Evolutionary conservation across 37 sponge, comb jelly and placozoan species (phyloP).

Genomic region (Lycopodina hypogea): DNA sequence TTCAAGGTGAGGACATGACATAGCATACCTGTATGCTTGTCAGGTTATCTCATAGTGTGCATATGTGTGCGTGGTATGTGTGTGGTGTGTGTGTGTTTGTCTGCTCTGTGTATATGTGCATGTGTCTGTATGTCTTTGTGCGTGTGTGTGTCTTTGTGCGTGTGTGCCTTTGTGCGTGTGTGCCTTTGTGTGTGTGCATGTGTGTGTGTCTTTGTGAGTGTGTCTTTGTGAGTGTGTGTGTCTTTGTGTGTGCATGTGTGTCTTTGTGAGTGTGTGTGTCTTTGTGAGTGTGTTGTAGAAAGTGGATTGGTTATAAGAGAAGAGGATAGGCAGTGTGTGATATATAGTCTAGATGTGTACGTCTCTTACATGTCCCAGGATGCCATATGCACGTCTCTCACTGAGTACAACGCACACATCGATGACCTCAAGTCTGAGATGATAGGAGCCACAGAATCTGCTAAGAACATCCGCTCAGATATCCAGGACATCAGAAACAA

Average conservation of each 20-base stretch:
- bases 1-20: constrained; percentile 66
- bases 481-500: constrained; percentile 88
- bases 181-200: too few species aligned
- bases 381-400: constrained; percentile 87
- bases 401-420: constrained; percentile 87
- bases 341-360: neutral
- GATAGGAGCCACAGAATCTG: constrained; percentile 91
- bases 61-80: neutral
- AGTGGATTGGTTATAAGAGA: too few species aligned
- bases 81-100: neutral
- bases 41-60: neutral
- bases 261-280: too few species aligned
- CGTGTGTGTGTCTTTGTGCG: neutral
- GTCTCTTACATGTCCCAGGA: constrained; percentile 45
- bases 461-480: constrained; percentile 79
- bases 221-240: too few species aligned
- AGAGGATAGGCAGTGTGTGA: too few species aligned
- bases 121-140: too few species aligned
- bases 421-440: constrained; percentile 83
- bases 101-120: too few species aligned
- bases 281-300: too few species aligned
- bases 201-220: too few species aligned
- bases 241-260: too few species aligned
- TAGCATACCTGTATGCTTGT: neutral
- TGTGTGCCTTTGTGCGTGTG: neutral